Conservation (phyloP, 2,797 vertebrate species). For the Phataginus tetradactyla region DNA sequence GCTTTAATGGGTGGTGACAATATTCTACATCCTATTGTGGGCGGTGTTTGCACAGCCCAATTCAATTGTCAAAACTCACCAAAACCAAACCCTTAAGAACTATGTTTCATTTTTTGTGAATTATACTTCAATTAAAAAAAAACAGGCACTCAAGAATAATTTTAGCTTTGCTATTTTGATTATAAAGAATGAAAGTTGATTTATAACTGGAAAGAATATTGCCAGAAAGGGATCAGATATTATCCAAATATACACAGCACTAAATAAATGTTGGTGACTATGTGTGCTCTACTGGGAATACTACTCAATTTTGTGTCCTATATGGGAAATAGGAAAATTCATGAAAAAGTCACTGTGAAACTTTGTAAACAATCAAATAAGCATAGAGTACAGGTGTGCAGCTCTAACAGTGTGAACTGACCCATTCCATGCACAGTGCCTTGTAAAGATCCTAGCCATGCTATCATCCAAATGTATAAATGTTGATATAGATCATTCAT, state of each 20-base stretch:
- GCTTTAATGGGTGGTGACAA: background rate
- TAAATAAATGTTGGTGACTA: background rate
- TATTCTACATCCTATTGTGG: background rate
- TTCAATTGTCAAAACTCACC: background rate
- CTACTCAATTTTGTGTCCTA: background rate
- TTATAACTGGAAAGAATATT: background rate
- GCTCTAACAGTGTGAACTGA: background rate
- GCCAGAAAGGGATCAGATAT: background rate
- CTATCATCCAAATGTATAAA: background rate
- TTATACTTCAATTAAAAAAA: background rate
- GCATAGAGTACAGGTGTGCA: background rate
- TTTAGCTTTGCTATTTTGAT: background rate
- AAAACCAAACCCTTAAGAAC: background rate
- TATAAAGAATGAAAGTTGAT: background rate
- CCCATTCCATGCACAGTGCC: background rate
- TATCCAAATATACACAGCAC: background rate
- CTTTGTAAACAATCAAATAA: background rate
- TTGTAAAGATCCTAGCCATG: background rate
- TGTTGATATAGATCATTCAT: background rate
- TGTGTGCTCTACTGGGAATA: background rate
- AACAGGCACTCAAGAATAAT: background rate
- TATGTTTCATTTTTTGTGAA: background rate
- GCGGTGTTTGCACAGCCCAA: background rate
- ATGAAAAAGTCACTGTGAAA: background rate
- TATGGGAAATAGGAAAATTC: background rate